Conservation (phyloP, 2,888 invertebrate genomes). For the Drosophila kuntzei region DNA sequence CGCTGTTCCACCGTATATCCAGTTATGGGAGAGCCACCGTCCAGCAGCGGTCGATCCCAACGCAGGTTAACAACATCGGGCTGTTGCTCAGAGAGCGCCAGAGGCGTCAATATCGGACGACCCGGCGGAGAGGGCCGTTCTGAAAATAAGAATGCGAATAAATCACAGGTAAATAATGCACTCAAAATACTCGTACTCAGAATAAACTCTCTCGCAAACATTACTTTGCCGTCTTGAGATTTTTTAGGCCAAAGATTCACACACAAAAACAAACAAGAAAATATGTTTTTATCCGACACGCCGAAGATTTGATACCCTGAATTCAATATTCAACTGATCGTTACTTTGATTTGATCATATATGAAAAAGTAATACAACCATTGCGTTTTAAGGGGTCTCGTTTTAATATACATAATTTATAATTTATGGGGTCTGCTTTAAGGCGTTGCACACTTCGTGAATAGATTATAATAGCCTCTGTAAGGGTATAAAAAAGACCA, state of each 20-base stretch:
- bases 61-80: slow-evolving; percentile 93
- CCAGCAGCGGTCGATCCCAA: slow-evolving; percentile 92
- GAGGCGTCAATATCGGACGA: slow-evolving; percentile 92
- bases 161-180: slow-evolving; percentile 42
- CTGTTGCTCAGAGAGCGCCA: slow-evolving; percentile 90
- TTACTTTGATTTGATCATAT: not conserved
- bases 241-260: slow-evolving; percentile 69
- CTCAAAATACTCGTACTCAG: slow-evolving; percentile 1
- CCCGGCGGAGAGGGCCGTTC: slow-evolving; percentile 93
- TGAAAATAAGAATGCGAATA: slow-evolving; percentile 51
- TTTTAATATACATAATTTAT: not conserved
- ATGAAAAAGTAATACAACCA: not conserved
- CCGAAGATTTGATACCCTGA: not conserved
- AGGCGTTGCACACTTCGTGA: not conserved
- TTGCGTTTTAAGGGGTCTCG: too few species aligned
- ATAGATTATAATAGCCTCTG: not conserved
- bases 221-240: slow-evolving; percentile 67
- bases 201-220: slow-evolving; percentile 54
- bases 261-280: slow-evolving; percentile 14
- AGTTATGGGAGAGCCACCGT: slow-evolving; percentile 94
- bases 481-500: slow-evolving; percentile 28
- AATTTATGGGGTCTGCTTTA: not conserved
- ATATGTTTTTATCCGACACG: not conserved
- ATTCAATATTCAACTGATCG: not conserved
- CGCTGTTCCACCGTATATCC: slow-evolving; percentile 93